Evolutionary conservation across 2,797 vertebrate species (phyloP).

Genomic region (Esox lucius): DNA sequence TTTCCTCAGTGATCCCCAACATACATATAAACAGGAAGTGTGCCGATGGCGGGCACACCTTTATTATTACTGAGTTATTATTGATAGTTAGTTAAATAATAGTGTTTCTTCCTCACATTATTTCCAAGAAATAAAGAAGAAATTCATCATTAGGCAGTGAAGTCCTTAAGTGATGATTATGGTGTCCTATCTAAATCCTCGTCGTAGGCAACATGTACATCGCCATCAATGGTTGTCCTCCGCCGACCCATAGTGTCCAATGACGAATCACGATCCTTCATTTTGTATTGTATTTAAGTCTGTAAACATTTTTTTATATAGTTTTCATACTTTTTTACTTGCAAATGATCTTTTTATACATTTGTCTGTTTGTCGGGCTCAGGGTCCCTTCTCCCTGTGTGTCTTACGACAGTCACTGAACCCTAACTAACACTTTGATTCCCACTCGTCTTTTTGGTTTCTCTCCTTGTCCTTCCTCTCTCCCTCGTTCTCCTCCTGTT

Average conservation of each 20-base stretch:
- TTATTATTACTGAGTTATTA: constrained; percentile 47
- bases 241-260: constrained; percentile 71
- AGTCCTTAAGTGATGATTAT: constrained; percentile 87
- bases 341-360: constrained; percentile 78
- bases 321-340: constrained; percentile 68
- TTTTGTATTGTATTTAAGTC: constrained; percentile 80
- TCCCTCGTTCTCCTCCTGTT: constrained; percentile 87
- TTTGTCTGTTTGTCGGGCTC: constrained; percentile 67
- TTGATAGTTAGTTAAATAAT: constrained; percentile 29
- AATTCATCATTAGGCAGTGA: constrained; percentile 86
- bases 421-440: constrained; percentile 95
- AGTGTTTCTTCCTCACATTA: constrained; percentile 54
- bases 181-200: constrained; percentile 88
- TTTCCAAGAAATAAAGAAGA: constrained; percentile 55
- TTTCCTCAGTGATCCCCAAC: constrained; percentile 71
- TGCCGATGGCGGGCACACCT: constrained; percentile 61
- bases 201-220: constrained; percentile 5
- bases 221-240: not conserved
- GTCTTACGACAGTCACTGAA: constrained; percentile 56
- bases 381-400: constrained; percentile 65
- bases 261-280: constrained; percentile 79
- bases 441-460: constrained; percentile 96
- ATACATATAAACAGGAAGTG: constrained; percentile 42
- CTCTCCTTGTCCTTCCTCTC: constrained; percentile 86
- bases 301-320: constrained; percentile 85